Percentiles rank a stretch among this genome's conserved stretches.
phyloP scores from a whole-genome alignment of 92 coral and sea anemone species.

The Palythoa heliodiscus region DNA sequence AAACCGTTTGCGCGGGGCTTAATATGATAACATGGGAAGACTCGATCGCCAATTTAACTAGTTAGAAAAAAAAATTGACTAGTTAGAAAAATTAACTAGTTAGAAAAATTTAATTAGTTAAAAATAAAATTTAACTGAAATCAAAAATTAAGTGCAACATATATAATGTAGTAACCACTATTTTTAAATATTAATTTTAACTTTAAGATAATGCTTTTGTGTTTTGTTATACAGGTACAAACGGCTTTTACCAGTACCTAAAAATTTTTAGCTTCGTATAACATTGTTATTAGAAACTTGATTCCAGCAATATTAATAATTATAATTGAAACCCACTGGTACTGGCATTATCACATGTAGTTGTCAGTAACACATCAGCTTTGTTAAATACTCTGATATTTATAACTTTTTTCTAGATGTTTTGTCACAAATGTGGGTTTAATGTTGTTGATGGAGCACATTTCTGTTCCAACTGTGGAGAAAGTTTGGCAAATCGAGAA shows the following conservation, averaged over 20 bases:
- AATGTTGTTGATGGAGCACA: slow-evolving; percentile 22
- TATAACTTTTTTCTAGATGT: slow-evolving; percentile 15
- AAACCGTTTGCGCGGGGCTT: no score
- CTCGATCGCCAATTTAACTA: no score
- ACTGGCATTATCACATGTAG: neutral
- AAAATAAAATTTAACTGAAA: no score
- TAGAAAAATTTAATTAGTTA: no score
- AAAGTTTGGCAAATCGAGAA: slow-evolving; percentile 10
- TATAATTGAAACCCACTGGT: neutral
- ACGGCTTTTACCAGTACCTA: no score
- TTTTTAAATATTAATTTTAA: no score
- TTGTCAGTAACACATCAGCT: neutral
- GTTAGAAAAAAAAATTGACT: no score
- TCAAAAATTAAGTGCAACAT: no score
- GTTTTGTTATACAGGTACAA: no score
- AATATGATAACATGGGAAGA: no score
- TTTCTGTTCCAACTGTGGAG: slow-evolving; percentile 39
- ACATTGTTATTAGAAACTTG: neutral
- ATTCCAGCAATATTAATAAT: neutral
- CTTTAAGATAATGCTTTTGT: no score
- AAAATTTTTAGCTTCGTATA: neutral
- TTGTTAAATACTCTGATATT: slow-evolving; percentile 10
- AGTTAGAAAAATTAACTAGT: no score
- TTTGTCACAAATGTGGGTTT: slow-evolving; percentile 18
- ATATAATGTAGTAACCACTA: neutral